Conservation (phyloP, 64 coral and sea anemone genomes). For the Pachyseris speciosa region DNA sequence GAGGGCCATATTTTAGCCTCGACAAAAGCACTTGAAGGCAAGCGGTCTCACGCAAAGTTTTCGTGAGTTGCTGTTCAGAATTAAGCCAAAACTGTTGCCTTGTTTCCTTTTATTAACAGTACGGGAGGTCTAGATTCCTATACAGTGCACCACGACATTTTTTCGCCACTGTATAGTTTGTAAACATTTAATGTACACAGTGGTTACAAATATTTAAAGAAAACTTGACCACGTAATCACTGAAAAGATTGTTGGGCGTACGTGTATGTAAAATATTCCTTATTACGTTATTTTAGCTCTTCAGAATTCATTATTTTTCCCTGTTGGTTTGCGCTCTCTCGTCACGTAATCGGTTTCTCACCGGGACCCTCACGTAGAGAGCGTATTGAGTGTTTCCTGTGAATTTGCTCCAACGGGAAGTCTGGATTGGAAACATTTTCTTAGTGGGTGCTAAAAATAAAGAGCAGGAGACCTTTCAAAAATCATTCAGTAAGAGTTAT, state of each 20-base stretch:
- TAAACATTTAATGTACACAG: too few species aligned
- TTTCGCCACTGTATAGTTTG: too few species aligned
- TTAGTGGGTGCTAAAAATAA: conserved; percentile 1
- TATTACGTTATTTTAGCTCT: too few species aligned
- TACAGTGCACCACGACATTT: too few species aligned
- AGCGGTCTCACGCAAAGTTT: background rate
- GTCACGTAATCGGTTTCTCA: background rate
- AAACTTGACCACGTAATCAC: too few species aligned
- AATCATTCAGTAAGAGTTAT: background rate
- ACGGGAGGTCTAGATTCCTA: too few species aligned
- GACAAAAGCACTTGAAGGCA: background rate
- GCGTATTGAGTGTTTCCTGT: background rate
- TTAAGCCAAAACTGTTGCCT: background rate
- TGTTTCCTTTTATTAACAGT: too few species aligned
- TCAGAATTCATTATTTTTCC: too few species aligned
- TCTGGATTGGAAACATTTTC: too few species aligned
- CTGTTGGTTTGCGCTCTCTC: background rate
- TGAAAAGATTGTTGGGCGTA: too few species aligned
- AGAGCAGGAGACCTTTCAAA: background rate
- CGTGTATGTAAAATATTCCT: too few species aligned
- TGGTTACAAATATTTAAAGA: too few species aligned
- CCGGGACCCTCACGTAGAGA: background rate
- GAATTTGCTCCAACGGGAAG: background rate
- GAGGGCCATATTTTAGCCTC: background rate
- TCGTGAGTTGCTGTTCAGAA: background rate